phyloP scores from a whole-genome alignment of 2,888 invertebrate genomes.

The Elegia similella region DNA sequence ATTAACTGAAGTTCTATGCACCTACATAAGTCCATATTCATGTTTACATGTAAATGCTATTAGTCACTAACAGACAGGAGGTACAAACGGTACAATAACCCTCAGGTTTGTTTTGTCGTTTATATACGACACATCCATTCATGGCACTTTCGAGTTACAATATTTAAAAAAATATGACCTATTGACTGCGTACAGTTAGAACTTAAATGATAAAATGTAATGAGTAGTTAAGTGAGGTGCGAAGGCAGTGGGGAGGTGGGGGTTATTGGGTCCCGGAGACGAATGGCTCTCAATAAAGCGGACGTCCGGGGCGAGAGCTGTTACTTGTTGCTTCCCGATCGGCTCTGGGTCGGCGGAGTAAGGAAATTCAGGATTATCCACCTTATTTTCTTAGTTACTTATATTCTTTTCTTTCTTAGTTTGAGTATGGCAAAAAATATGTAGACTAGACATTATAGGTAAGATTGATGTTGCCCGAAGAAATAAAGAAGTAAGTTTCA shows the following conservation, averaged over 20 bases:
- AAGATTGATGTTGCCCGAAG: no score
- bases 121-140: no score
- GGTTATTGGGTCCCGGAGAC: slow-evolving; percentile 54
- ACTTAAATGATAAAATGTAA: slow-evolving; percentile 21
- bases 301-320: slow-evolving; percentile 60
- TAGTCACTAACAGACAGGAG: neutral
- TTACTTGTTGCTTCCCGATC: slow-evolving; percentile 68
- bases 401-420: neutral
- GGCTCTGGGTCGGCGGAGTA: slow-evolving; percentile 33
- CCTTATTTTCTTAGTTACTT: neutral
- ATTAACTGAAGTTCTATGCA: neutral
- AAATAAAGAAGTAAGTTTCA: no score
- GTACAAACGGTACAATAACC: neutral
- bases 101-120: neutral
- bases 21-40: neutral
- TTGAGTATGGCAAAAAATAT: no score
- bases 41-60: neutral
- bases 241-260: slow-evolving; percentile 19
- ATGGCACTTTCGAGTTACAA: neutral
- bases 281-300: slow-evolving; percentile 62
- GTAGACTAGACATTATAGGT: no score
- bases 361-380: neutral
- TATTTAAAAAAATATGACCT: neutral
- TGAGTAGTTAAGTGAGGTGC: slow-evolving; percentile 31
- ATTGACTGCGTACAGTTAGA: neutral